Conservation (phyloP, 2,888 invertebrate species). For the Temnothorax unifasciatus region DNA sequence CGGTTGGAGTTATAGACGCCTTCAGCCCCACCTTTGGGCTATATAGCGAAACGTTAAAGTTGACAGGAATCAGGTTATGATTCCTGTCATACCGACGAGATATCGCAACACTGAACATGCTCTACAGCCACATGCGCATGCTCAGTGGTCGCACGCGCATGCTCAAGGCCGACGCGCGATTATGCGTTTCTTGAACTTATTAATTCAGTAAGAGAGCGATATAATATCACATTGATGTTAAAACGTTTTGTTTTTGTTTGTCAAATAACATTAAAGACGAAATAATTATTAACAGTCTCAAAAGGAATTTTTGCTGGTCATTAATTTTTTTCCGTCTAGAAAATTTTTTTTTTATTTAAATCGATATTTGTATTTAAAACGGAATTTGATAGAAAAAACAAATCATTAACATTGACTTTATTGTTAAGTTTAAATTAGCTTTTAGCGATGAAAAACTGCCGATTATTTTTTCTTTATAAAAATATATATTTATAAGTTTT, state of each 20-base stretch:
- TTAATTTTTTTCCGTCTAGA: not conserved
- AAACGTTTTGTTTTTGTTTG: constrained; percentile 3
- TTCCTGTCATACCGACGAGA: too few species aligned
- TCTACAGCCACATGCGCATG: too few species aligned
- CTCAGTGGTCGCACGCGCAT: too few species aligned
- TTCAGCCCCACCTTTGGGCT: too few species aligned
- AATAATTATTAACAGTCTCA: not conserved
- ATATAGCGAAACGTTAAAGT: too few species aligned
- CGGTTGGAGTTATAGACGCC: too few species aligned
- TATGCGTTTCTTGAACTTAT: constrained; percentile 58
- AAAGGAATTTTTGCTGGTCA: not conserved
- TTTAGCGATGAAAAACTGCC: constrained; percentile 14
- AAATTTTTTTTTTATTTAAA: not conserved
- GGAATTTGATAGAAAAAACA: not conserved
- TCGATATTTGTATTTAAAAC: not conserved
- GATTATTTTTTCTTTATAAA: not conserved
- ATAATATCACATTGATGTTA: not conserved
- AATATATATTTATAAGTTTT: not conserved
- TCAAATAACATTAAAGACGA: not conserved
- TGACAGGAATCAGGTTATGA: too few species aligned
- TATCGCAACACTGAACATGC: too few species aligned
- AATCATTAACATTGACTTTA: not conserved
- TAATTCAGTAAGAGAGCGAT: not conserved
- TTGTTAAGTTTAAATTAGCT: not conserved
- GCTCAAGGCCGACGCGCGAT: constrained; percentile 70